Conservation (phyloP, 2,113 vertebrate species). For the Ibidorhyncha struthersii region DNA sequence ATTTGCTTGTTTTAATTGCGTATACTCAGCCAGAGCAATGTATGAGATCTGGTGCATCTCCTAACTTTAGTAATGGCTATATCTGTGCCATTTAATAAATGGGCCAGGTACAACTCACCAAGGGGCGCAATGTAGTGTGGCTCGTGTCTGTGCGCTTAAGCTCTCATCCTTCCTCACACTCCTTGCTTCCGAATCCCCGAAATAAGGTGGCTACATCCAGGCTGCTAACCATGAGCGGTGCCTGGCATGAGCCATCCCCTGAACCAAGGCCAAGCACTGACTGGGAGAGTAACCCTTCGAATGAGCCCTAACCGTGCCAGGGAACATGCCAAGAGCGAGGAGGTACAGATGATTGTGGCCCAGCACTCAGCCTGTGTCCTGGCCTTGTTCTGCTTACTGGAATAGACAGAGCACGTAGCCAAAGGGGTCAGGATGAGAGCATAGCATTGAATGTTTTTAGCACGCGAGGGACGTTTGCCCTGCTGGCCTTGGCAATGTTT, state of each 20-base stretch:
- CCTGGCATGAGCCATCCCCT: neutral
- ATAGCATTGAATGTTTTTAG: neutral
- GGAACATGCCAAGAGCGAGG: neutral
- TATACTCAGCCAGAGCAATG: neutral
- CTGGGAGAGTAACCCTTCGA: neutral
- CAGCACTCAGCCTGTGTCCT: neutral
- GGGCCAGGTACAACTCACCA: neutral
- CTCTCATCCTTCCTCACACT: neutral
- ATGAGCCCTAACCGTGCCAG: neutral
- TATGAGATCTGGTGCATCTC: neutral
- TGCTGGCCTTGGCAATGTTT: conserved; percentile 27
- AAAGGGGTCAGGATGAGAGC: conserved; percentile 19
- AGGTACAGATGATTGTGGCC: neutral
- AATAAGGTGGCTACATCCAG: neutral
- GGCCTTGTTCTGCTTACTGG: neutral
- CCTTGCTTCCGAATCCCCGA: neutral
- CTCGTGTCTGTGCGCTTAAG: neutral
- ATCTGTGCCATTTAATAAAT: neutral
- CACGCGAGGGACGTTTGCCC: neutral
- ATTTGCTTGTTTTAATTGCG: neutral
- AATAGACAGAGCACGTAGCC: neutral
- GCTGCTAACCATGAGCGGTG: neutral
- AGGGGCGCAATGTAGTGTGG: neutral
- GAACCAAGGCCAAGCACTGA: neutral
- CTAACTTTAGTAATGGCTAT: neutral